Evolutionary conservation across 2,888 invertebrate genomes (phyloP).

Genomic region (Chrysolina oricalcia): DNA sequence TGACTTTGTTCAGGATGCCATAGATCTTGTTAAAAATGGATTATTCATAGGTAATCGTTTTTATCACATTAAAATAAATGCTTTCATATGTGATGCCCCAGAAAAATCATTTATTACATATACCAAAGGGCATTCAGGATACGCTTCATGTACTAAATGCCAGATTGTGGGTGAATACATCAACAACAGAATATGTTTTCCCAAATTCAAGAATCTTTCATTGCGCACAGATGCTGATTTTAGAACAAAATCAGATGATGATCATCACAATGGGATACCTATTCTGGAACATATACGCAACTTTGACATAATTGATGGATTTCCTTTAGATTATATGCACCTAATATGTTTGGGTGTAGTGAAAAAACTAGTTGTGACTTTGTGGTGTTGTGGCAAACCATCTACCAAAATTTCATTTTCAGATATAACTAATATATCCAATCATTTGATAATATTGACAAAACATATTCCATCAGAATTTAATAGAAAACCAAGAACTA

Average conservation of each 20-base stretch:
- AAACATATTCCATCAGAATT: slow-evolving; percentile 29
- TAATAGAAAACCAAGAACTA: slow-evolving; percentile 35
- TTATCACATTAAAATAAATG: slow-evolving; percentile 6
- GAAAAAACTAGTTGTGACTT: slow-evolving; percentile 40
- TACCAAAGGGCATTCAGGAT: slow-evolving; percentile 51
- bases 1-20: slow-evolving; percentile 44
- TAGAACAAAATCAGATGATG: slow-evolving; percentile 36
- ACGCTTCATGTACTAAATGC: slow-evolving; percentile 56
- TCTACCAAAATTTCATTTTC: slow-evolving; percentile 20
- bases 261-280: slow-evolving; percentile 48
- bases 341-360: slow-evolving; percentile 47
- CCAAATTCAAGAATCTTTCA: slow-evolving; percentile 29
- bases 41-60: not conserved
- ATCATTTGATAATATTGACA: not conserved
- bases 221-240: slow-evolving; percentile 44
- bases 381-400: slow-evolving; percentile 39
- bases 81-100: slow-evolving; percentile 37
- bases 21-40: slow-evolving; percentile 15
- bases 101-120: slow-evolving; percentile 51
- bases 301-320: slow-evolving; percentile 54
- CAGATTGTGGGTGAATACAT: slow-evolving; percentile 36
- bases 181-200: slow-evolving; percentile 47
- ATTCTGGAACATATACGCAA: slow-evolving; percentile 49
- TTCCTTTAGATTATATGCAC: slow-evolving; percentile 55
- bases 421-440: slow-evolving; percentile 19